These are phyloP conservation scores for Marmota monax DNA, from an alignment of 2,113 vertebrate species.

Conservation along the genomic window DNA sequence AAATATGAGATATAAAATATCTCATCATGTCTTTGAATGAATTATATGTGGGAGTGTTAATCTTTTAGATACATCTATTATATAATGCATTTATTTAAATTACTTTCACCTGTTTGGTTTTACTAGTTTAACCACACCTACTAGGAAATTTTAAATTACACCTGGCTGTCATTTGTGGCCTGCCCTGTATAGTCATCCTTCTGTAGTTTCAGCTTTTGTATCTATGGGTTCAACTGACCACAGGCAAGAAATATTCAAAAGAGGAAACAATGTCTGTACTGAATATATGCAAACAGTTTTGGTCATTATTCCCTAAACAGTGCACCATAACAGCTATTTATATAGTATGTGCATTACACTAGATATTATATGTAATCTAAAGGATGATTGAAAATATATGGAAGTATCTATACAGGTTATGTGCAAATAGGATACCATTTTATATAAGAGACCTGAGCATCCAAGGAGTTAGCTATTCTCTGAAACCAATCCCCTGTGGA, in stretches of 20 bases:
- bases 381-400: not conserved
- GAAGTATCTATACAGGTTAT: too few species aligned
- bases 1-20: not conserved
- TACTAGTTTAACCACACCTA: not conserved
- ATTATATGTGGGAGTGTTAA: not conserved
- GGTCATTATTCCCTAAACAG: not conserved
- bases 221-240: not conserved
- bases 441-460: not conserved
- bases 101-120: not conserved
- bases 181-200: rapidly evolving
- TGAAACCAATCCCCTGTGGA: not conserved
- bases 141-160: not conserved
- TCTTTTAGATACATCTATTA: not conserved
- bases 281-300: not conserved
- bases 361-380: not conserved
- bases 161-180: not conserved
- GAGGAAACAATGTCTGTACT: not conserved
- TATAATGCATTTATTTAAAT: not conserved
- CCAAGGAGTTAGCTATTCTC: not conserved
- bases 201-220: not conserved
- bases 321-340: not conserved
- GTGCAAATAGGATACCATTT: not conserved
- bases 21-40: not conserved
- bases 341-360: not conserved
- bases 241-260: not conserved